Evolutionary conservation across 2,797 vertebrate genomes (phyloP), one percentile per base, ranked within the genome.

Genomic region (Miichthys miiuy): DNA sequence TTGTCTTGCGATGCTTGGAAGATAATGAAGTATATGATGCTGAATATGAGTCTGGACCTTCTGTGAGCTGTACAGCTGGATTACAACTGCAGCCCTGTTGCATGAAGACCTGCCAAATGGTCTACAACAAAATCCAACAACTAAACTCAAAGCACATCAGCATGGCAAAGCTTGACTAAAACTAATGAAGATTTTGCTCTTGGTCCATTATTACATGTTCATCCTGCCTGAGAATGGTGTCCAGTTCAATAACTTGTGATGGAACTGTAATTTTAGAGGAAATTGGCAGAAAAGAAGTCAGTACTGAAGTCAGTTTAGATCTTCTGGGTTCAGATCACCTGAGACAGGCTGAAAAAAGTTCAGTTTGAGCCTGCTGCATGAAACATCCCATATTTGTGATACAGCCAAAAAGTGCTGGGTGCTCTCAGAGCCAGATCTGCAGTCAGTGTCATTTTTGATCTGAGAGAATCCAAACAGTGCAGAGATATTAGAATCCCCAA

Each of bases 381-480:
- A 77, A 88, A 72, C 73, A 9, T 73, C 65, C 46, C 23, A n/a
- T 41, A 56, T 79, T 38, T 65, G 73, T 61, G 65, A 70, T 57
- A 47, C 54, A 87, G 84, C 81, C 74, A 72, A 81, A 87, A 85
- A 77, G 57, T 80, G 78, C 85, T 77, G 79, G 75, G 78, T 75
- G 75, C 75, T 85, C 60, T 85, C 73, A 62, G 44, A 68, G 72
- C 52, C 74, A 81, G 25, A 75, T 81, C 69, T 48, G 62, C n/a
- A 23, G 52, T 66, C 80, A 64, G 20, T 72, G 67, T 78, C 69
- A 61, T 20, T 58, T 79, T 79, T 71, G 62, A 83, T 86, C 76
- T 70, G 65, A 69, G 72, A 87, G 78, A 77, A 77, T 87, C 84
- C 78, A 82, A 88, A 83, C 80, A 79, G 88, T 82, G 83, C 83